phyloP scores from a whole-genome alignment of 23 tunicate species.

The Corella eumyota region DNA sequence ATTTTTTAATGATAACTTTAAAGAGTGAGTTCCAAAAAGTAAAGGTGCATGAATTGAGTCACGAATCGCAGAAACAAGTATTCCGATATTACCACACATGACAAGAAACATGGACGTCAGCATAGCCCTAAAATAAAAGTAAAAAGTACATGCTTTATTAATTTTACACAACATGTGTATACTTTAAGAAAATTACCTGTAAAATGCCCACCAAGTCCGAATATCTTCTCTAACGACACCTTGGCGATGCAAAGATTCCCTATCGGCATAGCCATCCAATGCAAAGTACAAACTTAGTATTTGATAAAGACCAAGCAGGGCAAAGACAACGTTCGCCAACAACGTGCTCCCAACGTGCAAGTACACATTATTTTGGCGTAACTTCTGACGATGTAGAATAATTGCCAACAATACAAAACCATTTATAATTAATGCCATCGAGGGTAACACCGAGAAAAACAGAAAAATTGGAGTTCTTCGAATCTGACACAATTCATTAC shows the following conservation, averaged over 20 bases:
- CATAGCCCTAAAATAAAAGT: conserved; percentile 25
- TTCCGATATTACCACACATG: conserved; percentile 52
- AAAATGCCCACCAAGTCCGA: conserved; percentile 40
- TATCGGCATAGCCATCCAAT: conserved; percentile 16
- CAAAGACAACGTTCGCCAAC: conserved; percentile 34
- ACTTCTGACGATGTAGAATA: conserved; percentile 15
- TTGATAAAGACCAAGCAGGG: conserved; percentile 31
- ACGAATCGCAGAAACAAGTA: conserved; percentile 15
- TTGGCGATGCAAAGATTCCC: conserved; percentile 1
- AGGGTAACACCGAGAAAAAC: conserved; percentile 24
- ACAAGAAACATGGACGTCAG: conserved; percentile 41
- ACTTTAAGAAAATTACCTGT: conserved; percentile 4
- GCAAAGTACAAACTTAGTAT: conserved; percentile 32
- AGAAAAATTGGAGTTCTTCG: conserved; percentile 30
- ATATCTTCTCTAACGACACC: conserved; percentile 32
- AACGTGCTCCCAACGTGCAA: conserved; percentile 41
- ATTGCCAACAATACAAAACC: conserved; percentile 20
- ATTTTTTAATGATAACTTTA: neutral
- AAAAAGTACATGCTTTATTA: neutral
- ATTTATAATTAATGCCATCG: conserved; percentile 27
- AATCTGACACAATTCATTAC: too few species aligned
- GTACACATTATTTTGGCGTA: conserved; percentile 56
- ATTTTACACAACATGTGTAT: neutral
- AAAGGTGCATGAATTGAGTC: conserved; percentile 19
- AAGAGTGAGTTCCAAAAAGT: conserved; percentile 21